Evolutionary conservation across 2,797 vertebrate species (phyloP), one percentile per base, ranked within the genome.

Genomic region (Heterohyrax brucei): DNA sequence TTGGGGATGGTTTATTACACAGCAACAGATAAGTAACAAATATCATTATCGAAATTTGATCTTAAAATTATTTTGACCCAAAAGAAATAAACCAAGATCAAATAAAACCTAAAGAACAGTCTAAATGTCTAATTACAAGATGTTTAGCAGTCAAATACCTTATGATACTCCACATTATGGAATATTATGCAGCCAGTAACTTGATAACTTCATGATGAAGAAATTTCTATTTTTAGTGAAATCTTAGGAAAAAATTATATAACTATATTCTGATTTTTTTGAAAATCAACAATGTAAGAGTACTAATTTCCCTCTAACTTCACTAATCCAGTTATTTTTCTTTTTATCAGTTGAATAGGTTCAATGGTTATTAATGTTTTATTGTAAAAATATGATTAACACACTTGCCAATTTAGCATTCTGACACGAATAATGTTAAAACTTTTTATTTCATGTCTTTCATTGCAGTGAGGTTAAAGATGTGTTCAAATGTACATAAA

Each of bases 151-250:
- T 19, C 46, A 10, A 70, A 44, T 84, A 7, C 77, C 89, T 73
- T 80, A 59, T 73, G 18, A 88, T 80, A 26, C 21, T 70, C 26
- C 80, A 50, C 39, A 80, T 21, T 46, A 59, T 64, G 26, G 30
- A 84, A 59, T 73, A 66, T 24, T 48, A 39, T 39, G 22, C 2
- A 95, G 12, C 53, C n/a, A 87, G 66, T n/a, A 87, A 87, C 14
- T 62, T 92, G n/a, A 61, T 66, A 93, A 93, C 76, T 53, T 93
- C 50, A 39, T 61, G 9, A 84, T 46, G 44, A n/a, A 53, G 39
- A 92, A 66, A 10, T 82, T 89, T n/a, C n/a, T 75, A 88, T 73
- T 93, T 95, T 93, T 64, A 86, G 39, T 79, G 86, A 21, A 59
- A n/a, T 3, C 13, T 76, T 72, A 12, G 61, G 70, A 82, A 82